Conservation (phyloP, 2,113 vertebrate genomes). For the Monopterus albus region DNA sequence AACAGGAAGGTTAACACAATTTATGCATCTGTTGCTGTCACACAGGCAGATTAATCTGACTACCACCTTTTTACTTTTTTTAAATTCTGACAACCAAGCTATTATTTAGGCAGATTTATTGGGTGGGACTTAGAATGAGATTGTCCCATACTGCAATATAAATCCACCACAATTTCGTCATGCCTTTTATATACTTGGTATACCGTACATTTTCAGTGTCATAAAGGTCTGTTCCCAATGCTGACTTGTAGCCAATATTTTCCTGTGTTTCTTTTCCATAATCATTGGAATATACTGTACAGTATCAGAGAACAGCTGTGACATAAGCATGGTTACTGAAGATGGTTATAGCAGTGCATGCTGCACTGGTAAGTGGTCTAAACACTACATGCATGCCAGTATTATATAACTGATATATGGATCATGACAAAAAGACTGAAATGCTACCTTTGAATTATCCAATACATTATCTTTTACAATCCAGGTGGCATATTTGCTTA, state of each 20-base stretch:
- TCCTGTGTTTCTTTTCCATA: slow-evolving; percentile 3
- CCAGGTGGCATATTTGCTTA: no score
- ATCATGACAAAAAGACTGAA: neutral
- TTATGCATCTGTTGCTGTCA: neutral
- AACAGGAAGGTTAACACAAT: neutral
- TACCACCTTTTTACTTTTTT: neutral
- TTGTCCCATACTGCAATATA: slow-evolving; percentile 20
- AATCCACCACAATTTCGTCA: slow-evolving; percentile 23
- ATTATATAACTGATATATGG: neutral
- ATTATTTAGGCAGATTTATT: slow-evolving; percentile 1
- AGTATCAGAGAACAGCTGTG: slow-evolving; percentile 12
- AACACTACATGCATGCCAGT: slow-evolving; percentile 5
- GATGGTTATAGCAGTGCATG: neutral
- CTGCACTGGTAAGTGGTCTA: neutral
- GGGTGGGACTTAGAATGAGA: neutral
- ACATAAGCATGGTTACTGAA: slow-evolving; percentile 15
- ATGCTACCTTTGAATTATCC: neutral
- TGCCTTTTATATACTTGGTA: slow-evolving; percentile 12
- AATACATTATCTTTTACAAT: neutral
- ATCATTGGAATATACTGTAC: slow-evolving; percentile 2
- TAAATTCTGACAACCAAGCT: neutral
- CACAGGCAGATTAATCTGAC: neutral
- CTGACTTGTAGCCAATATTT: slow-evolving; percentile 2
- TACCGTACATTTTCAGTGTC: neutral
- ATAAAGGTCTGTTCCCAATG: no score